phyloP scores from a whole-genome alignment of 92 coral and sea anemone species.

The Zoanthus sociatus region DNA sequence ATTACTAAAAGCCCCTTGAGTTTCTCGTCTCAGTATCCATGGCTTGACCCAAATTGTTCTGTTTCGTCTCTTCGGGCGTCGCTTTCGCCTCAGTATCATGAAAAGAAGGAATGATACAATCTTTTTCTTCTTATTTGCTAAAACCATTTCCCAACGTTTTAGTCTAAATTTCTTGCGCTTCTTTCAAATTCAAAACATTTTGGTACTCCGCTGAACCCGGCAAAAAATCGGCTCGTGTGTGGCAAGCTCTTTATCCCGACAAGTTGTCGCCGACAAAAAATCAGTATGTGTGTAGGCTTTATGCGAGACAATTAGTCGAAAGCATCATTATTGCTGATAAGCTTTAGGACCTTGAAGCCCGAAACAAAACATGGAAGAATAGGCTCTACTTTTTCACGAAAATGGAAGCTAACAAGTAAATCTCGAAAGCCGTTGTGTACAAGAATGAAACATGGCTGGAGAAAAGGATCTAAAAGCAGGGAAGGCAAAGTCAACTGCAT shows the following conservation, averaged over 20 bases:
- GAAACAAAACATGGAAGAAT: no score
- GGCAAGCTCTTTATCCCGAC: constrained; percentile 34
- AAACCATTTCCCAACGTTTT: constrained; percentile 23
- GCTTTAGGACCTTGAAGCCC: no score
- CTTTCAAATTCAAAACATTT: constrained; percentile 41
- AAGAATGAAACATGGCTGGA: no score
- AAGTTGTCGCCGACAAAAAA: constrained; percentile 17
- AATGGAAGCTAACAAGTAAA: no score
- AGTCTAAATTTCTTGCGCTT: constrained; percentile 30
- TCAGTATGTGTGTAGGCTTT: not conserved
- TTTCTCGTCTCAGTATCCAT: constrained; percentile 29
- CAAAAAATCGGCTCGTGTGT: constrained; percentile 38
- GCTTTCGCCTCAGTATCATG: constrained; percentile 38
- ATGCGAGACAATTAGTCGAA: no score
- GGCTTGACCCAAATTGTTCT: constrained; percentile 36
- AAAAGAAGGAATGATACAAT: constrained; percentile 42
- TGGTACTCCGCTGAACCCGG: constrained; percentile 38
- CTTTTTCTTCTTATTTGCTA: constrained; percentile 26
- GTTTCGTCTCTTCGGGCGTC: constrained; percentile 46
- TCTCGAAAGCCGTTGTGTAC: no score
- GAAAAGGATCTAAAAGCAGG: no score
- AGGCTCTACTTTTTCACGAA: no score
- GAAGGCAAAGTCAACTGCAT: no score
- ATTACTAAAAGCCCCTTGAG: constrained; percentile 20
- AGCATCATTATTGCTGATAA: no score